Percentiles rank a stretch among this genome's conserved stretches.
These are phyloP conservation scores for Sphaerophoria taeniata DNA, from an alignment of 2,888 invertebrate species.

Conservation along the genomic window DNA sequence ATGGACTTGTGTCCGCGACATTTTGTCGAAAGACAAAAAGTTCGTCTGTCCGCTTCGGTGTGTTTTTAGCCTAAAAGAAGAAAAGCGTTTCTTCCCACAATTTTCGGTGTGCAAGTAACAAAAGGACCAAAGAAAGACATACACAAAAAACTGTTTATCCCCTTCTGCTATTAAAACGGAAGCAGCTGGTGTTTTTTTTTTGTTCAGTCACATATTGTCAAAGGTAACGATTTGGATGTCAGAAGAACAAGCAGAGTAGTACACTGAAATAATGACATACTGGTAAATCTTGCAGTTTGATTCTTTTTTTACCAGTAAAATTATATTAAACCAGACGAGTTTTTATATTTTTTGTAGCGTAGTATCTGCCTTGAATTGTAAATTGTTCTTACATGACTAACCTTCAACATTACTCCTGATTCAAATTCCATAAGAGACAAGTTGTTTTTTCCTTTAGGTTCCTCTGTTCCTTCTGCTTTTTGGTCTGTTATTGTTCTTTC, in stretches of 20 bases:
- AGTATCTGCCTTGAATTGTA: too few relatives aligned
- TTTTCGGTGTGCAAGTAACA: neutral
- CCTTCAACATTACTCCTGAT: neutral
- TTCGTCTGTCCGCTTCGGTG: too few relatives aligned
- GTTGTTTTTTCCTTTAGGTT: slow-evolving; percentile 29
- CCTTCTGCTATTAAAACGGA: slow-evolving; percentile 39
- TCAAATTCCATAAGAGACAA: slow-evolving; percentile 40
- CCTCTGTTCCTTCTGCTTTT: slow-evolving; percentile 25
- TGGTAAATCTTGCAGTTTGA: too few relatives aligned
- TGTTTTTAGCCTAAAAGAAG: too few relatives aligned
- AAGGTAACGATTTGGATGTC: slow-evolving; percentile 37
- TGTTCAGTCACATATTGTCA: slow-evolving; percentile 31
- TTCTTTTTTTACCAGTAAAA: too few relatives aligned
- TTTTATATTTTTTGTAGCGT: too few relatives aligned
- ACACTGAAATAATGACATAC: slow-evolving; percentile 8
- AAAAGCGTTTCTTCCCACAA: slow-evolving; percentile 30
- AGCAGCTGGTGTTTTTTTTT: slow-evolving; percentile 58
- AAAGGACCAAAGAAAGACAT: slow-evolving; percentile 5
- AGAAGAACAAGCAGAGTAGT: neutral
- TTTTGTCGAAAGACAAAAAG: too few relatives aligned
- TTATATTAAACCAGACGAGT: too few relatives aligned
- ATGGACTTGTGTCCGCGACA: too few relatives aligned
- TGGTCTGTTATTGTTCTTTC: neutral
- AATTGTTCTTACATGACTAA: too few relatives aligned
- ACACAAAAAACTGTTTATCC: slow-evolving; percentile 13